These are phyloP conservation scores for Anguilla japonica DNA, from an alignment of 2,113 vertebrate genomes.

Conservation along the genomic window DNA sequence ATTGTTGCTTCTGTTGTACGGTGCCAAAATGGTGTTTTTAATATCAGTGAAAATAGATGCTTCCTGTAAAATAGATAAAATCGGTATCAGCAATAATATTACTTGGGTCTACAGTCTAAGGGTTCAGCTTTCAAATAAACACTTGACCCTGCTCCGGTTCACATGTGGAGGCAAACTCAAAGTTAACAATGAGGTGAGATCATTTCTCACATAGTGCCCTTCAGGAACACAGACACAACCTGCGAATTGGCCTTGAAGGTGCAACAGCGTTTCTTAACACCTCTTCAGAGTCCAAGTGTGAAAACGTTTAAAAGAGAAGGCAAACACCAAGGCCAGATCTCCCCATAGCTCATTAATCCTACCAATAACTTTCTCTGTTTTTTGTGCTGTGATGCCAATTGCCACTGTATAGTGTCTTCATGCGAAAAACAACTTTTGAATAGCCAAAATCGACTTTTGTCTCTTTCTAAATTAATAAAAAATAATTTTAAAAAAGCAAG, in stretches of 20 bases:
- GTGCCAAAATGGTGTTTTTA: too few relatives aligned
- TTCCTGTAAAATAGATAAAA: too few relatives aligned
- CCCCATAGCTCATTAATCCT: background rate
- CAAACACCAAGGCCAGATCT: background rate
- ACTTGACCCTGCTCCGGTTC: background rate
- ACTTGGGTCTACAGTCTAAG: too few relatives aligned
- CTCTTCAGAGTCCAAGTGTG: background rate
- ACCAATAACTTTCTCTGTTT: background rate
- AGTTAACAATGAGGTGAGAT: background rate
- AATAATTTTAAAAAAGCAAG: too few relatives aligned
- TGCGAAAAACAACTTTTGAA: background rate
- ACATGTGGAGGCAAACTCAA: background rate
- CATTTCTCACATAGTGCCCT: background rate
- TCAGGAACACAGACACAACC: background rate
- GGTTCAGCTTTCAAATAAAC: too few relatives aligned
- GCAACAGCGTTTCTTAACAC: background rate
- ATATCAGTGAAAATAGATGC: too few relatives aligned
- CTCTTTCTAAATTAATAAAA: too few relatives aligned
- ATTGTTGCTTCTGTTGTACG: too few relatives aligned
- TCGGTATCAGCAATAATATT: too few relatives aligned
- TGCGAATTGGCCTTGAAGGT: background rate
- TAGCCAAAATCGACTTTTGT: too few relatives aligned
- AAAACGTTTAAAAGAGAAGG: background rate
- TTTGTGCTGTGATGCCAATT: background rate
- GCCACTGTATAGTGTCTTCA: background rate